Conservation (phyloP, 2,113 vertebrate genomes). For the Martes martes region DNA sequence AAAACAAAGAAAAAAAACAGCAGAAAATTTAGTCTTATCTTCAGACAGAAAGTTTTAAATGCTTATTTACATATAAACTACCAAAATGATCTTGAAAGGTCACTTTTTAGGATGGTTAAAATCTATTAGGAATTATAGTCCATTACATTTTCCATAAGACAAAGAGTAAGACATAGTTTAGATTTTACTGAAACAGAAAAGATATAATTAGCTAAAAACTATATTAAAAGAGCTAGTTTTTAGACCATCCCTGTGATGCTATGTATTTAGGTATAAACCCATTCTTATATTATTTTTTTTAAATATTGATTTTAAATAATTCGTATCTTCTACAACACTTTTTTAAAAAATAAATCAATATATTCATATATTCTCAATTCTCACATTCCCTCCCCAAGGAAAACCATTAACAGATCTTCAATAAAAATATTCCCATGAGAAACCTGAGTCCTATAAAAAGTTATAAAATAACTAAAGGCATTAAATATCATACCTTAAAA, state of each 20-base stretch:
- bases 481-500: neutral
- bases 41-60: neutral
- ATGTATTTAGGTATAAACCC: neutral
- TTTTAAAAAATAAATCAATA: conserved; percentile 28
- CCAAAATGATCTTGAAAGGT: neutral
- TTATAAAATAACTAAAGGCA: conserved; percentile 19
- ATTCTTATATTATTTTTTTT: neutral
- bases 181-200: neutral
- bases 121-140: neutral
- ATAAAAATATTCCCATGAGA: conserved; percentile 22
- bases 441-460: conserved; percentile 20
- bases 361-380: neutral
- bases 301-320: conserved; percentile 31
- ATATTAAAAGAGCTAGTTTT: neutral
- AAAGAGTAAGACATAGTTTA: neutral
- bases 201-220: neutral
- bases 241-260: neutral
- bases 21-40: neutral
- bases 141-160: neutral
- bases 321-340: neutral
- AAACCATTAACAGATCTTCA: neutral
- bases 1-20: neutral
- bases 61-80: neutral
- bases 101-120: neutral
- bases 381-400: neutral